These are phyloP conservation scores for Rhopalosiphum padi DNA, from an alignment of 1,140 invertebrate species.

Conservation along the genomic window DNA sequence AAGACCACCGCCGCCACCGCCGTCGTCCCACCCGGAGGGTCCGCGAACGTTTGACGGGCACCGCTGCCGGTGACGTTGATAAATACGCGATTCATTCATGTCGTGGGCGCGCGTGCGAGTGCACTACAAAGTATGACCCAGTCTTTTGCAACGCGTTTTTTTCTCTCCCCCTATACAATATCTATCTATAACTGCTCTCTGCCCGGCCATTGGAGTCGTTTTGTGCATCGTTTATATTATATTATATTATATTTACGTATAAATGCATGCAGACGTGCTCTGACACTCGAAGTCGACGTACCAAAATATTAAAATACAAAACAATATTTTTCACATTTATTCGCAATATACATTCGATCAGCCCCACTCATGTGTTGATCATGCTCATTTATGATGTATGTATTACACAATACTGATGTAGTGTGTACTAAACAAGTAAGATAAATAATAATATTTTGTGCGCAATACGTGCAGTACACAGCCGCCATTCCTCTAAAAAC, in stretches of 20 bases:
- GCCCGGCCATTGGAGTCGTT: background rate
- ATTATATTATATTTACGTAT: background rate
- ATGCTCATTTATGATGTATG: no score
- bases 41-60: constrained; percentile 40
- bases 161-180: no score
- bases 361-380: background rate
- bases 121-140: background rate
- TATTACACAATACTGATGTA: no score
- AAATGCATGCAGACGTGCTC: background rate
- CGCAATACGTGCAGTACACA: background rate
- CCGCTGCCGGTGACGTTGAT: constrained; percentile 52
- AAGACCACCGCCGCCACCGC: constrained; percentile 25
- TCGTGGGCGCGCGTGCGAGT: background rate
- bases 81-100: constrained; percentile 53
- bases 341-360: background rate
- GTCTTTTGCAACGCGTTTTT: background rate
- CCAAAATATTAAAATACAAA: background rate
- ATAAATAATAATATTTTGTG: background rate
- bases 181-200: background rate
- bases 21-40: constrained; percentile 28
- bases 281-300: background rate
- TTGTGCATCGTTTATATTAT: background rate
- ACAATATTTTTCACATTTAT: background rate
- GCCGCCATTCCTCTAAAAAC: background rate
- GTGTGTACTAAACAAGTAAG: no score